Evolutionary conservation across 2,888 invertebrate species (phyloP), one percentile per base, ranked within the genome.

Genomic region (Euproctis similis): DNA sequence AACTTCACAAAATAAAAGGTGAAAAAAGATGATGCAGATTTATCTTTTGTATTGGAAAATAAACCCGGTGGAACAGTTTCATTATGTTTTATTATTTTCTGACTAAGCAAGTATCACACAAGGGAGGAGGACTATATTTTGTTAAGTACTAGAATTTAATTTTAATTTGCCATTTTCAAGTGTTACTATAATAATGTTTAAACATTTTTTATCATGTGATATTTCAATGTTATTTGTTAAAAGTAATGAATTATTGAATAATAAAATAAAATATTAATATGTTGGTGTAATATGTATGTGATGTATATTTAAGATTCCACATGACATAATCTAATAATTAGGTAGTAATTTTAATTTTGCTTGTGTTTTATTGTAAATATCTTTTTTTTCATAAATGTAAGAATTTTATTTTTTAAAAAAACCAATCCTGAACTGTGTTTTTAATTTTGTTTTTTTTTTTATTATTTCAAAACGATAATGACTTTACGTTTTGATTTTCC

Each of bases 221-320:
- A 84, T 82, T 77, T 74, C 58, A 69, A 80, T 80, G 80, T 82
- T 82, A 81, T 82, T 63, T 78, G 80, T 81, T 82, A 74, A n/a
- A 68, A 62, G 69, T 70, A 72, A 76, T 77, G 68, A 65, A 62
- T 69, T 70, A 72, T 76, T 77, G 68, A 65, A 71, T 66, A 55
- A 64, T 57, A 68, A 63, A 59, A 60, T 60, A 51, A 48, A 58
- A 59, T 59, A 67, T 58, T 59, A 57, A 59, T 65, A 62, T 60
- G 68, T 72, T 75, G 63, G 59, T 57, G 66, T 68, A 59, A 53
- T 63, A 56, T 57, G 57, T 63, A 68, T 56, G 59, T 56, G 58
- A 59, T 72, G 52, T 63, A 54, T 50, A 62, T 45, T 57, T 72
- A 70, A 68, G 73, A 69, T 72, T 59, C 58, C 50, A 67, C 77